These are phyloP conservation scores for Dysdera silvatica DNA, from an alignment of 1,140 invertebrate species.

Conservation along the genomic window DNA sequence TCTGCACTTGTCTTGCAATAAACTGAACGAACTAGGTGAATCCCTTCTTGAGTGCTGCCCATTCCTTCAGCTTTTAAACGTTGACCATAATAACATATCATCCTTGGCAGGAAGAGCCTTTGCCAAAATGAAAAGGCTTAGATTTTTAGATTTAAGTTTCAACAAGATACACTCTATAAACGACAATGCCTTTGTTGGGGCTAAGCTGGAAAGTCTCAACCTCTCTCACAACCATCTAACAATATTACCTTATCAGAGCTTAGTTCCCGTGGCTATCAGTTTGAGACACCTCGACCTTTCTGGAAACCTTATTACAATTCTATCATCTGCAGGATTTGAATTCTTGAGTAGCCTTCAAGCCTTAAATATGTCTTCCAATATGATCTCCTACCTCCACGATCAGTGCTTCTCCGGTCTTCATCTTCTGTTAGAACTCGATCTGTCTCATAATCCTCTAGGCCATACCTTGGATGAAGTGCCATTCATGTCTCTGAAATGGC, in stretches of 20 bases:
- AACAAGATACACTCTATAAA: constrained; percentile 67
- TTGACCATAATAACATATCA: constrained; percentile 64
- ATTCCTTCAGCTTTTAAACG: constrained; percentile 56
- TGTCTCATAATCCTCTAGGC: constrained; percentile 63
- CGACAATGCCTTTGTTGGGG: constrained; percentile 32
- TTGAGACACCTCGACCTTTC: constrained; percentile 17
- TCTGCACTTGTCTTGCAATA: constrained; percentile 12
- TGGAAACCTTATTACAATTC: background rate
- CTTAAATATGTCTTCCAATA: constrained; percentile 48
- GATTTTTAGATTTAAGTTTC: constrained; percentile 67
- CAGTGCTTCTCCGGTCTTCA: constrained; percentile 61
- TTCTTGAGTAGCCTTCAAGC: constrained; percentile 4
- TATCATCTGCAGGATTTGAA: background rate
- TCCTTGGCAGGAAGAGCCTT: constrained; percentile 58
- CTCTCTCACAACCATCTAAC: constrained; percentile 19
- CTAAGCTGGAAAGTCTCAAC: constrained; percentile 19
- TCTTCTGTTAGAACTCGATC: constrained; percentile 63
- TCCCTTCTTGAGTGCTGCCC: constrained; percentile 49
- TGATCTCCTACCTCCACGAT: constrained; percentile 60
- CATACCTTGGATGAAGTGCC: background rate
- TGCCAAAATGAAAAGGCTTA: constrained; percentile 56
- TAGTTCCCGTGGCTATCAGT: background rate
- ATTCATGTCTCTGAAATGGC: background rate
- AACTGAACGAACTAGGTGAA: constrained; percentile 34
- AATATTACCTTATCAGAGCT: background rate